Base-by-base conservation (phyloP, 2,113 vertebrate species). In the Cyphomyrus plagiostoma region DNA sequence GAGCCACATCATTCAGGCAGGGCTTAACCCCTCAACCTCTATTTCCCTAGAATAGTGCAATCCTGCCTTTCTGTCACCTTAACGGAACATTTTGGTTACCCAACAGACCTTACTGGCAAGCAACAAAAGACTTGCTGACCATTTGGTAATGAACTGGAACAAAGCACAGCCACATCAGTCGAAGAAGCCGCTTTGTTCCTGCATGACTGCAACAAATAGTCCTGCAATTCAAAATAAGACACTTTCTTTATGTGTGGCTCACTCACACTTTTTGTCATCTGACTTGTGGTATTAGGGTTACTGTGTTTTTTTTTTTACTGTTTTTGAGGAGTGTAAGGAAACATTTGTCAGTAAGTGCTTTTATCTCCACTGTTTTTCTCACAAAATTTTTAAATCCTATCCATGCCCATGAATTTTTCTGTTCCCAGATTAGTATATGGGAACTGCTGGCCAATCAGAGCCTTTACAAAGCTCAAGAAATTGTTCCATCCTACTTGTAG, bases 1-100 rank as follows among this genome's bases (percentile, higher is more conserved):
- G 94, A 93, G 91, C 10, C 26, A 58, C 30, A 19, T 48, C n/a
- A 83, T 4, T 39, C 42, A 23, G 3, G 74, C 15, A 48, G 83
- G 42, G 83, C 77, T 77, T 83, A 48, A 89, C 88, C 48, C 50
- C 74, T 9, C 30, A 30, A 42, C 53, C 35, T 48, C n/a, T 66
- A 46, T 7, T 88, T 50, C 42, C 52, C 45, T 84, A 50, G 74
- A 26, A 26, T 58, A 88, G 8, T 39, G 53, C 70, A 82, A 50
- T 17, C 39, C 66, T 86, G 89, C 19, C 17, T 77, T 17, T 58
- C 53, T 66, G n/a, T 58, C 26, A 89, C 74, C 80, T 84, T 83
- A 49, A 48, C 30, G 30, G 21, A 62, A n/a, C 53, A 23, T 62
- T 66, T 23, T 10, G 17, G 56, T 50, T 87, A 19, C 23, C 8